Percentiles rank a stretch among this genome's conserved stretches.
Conservation (phyloP, 2,113 vertebrate genomes). For the Turnix velox region DNA sequence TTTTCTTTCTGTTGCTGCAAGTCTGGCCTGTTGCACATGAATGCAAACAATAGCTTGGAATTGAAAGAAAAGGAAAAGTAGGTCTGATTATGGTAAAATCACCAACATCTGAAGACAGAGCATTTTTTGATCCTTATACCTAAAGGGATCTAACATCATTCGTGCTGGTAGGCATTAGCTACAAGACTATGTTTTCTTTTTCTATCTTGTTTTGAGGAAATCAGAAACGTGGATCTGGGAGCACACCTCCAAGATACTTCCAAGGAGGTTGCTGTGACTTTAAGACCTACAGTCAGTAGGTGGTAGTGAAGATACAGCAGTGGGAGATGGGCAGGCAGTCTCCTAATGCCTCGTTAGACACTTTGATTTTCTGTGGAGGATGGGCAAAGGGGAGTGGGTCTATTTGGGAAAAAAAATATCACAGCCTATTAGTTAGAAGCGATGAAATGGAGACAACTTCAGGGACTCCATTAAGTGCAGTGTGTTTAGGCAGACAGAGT, state of each 20-base stretch:
- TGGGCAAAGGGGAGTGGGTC: slow-evolving; percentile 67
- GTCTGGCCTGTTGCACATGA: background rate
- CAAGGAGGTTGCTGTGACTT: slow-evolving; percentile 22
- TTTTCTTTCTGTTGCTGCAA: background rate
- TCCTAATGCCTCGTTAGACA: slow-evolving; percentile 50
- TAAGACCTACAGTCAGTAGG: slow-evolving; percentile 45
- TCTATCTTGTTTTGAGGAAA: background rate
- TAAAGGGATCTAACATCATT: background rate
- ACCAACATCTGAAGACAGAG: background rate
- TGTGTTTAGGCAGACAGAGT: slow-evolving; percentile 85
- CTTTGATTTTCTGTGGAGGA: slow-evolving; percentile 71
- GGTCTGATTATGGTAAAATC: background rate
- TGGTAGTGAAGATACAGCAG: slow-evolving; percentile 47
- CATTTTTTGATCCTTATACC: background rate
- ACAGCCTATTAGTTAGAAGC: slow-evolving; percentile 92
- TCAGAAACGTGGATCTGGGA: background rate
- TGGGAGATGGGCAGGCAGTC: slow-evolving; percentile 8
- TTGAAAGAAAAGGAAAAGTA: background rate
- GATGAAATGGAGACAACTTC: slow-evolving; percentile 92
- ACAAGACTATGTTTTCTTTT: background rate
- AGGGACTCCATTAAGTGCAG: slow-evolving; percentile 91
- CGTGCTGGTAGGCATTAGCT: background rate
- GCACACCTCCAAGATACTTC: background rate
- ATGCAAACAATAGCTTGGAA: background rate
- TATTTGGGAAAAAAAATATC: slow-evolving; percentile 83